Conservation (phyloP, 2,888 invertebrate genomes). For the Oxystoma pomonae region DNA sequence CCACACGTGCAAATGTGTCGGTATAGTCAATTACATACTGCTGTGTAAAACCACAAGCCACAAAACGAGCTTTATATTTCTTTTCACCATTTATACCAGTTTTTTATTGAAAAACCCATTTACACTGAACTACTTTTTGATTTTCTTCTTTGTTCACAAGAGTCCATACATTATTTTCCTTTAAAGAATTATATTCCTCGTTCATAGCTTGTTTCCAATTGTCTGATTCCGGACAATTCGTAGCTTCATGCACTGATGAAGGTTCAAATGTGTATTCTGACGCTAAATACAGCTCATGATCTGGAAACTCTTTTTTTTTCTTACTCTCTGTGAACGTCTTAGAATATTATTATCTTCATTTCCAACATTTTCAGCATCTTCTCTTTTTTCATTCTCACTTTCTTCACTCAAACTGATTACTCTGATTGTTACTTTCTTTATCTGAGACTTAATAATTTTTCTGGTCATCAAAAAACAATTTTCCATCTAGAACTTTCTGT, state of each 20-base stretch:
- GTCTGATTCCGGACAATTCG: slow-evolving; percentile 21
- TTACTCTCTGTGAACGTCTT: no score
- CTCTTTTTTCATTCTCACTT: background rate
- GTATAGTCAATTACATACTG: slow-evolving; percentile 30
- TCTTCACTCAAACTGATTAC: background rate
- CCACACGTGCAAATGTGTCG: slow-evolving; percentile 21
- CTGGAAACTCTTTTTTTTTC: slow-evolving; percentile 11
- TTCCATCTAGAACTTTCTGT: background rate
- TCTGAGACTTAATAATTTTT: background rate
- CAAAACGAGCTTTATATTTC: slow-evolving; percentile 19
- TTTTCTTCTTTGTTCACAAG: slow-evolving; percentile 23
- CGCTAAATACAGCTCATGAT: slow-evolving; percentile 8
- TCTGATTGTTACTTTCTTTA: background rate
- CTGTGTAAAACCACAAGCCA: slow-evolving; percentile 33
- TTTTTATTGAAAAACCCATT: slow-evolving; percentile 30
- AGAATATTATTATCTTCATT: no score
- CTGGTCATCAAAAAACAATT: background rate
- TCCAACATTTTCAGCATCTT: background rate
- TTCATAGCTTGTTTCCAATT: slow-evolving; percentile 30
- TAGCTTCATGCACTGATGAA: slow-evolving; percentile 22
- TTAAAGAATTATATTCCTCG: slow-evolving; percentile 29
- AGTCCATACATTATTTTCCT: slow-evolving; percentile 33
- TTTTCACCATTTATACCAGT: background rate
- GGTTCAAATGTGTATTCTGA: slow-evolving; percentile 9
- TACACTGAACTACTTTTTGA: slow-evolving; percentile 27